Evolutionary conservation across 2,888 invertebrate species (phyloP).

Genomic region (Drosophila prolongata): DNA sequence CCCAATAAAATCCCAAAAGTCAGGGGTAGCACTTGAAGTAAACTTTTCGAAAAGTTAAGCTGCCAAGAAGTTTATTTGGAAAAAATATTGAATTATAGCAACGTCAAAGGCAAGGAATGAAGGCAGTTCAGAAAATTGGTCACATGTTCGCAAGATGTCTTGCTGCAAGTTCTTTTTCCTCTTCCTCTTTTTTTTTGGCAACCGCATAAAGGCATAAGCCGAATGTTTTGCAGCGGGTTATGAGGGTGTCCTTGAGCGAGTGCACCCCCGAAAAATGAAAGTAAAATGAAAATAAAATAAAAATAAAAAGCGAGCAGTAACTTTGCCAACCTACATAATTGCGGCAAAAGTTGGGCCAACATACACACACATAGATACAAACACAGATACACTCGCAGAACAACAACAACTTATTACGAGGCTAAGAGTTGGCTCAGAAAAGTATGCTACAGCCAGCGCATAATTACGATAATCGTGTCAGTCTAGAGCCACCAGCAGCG

Average conservation of each 20-base stretch:
- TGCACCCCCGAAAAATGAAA: slow-evolving; percentile 28
- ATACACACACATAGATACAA: slow-evolving; percentile 19
- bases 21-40: slow-evolving; percentile 17
- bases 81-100: slow-evolving; percentile 78
- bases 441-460: slow-evolving; percentile 73
- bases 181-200: slow-evolving; percentile 33
- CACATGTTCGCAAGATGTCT: slow-evolving; percentile 41
- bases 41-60: slow-evolving; percentile 72
- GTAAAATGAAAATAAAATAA: slow-evolving; percentile 32
- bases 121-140: slow-evolving; percentile 31
- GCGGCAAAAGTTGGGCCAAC: slow-evolving; percentile 69
- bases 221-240: slow-evolving; percentile 47
- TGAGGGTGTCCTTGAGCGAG: slow-evolving; percentile 62
- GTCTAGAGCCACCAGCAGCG: slow-evolving; percentile 52
- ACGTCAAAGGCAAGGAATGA: slow-evolving; percentile 50
- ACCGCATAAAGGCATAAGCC: slow-evolving; percentile 71
- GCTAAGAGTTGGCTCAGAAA: slow-evolving; percentile 65
- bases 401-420: slow-evolving; percentile 39
- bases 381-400: slow-evolving; percentile 13
- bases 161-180: slow-evolving; percentile 1
- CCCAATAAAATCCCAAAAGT: background rate
- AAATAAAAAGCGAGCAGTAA: slow-evolving; percentile 67
- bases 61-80: slow-evolving; percentile 78
- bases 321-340: slow-evolving; percentile 77
- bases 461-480: slow-evolving; percentile 81